Evolutionary conservation across 2,888 invertebrate species (phyloP).

Genomic region (Drosophila pseudotalamancana): DNA sequence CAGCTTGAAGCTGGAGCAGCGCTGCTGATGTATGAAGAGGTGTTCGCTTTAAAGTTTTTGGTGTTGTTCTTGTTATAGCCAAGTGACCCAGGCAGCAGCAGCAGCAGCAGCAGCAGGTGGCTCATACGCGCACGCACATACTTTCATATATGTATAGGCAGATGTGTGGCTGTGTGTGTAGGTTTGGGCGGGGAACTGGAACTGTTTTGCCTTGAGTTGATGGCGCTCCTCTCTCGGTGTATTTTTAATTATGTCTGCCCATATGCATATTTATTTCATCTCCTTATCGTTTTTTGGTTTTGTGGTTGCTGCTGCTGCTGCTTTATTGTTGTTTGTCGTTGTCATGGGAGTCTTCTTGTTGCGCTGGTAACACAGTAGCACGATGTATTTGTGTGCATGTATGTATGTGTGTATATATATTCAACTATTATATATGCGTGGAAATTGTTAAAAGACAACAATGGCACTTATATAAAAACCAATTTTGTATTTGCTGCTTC

Average conservation of each 20-base stretch:
- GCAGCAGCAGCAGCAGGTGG: slow-evolving; percentile 67
- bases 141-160: slow-evolving; percentile 24
- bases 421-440: slow-evolving; percentile 35
- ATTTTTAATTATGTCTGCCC: slow-evolving; percentile 66
- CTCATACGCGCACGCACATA: slow-evolving; percentile 51
- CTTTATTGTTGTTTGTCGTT: slow-evolving; percentile 46
- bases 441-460: slow-evolving; percentile 55
- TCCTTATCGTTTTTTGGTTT: slow-evolving; percentile 31
- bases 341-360: slow-evolving; percentile 63
- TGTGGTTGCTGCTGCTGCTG: slow-evolving; percentile 27
- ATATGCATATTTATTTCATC: slow-evolving; percentile 61
- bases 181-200: slow-evolving; percentile 41
- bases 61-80: slow-evolving; percentile 5
- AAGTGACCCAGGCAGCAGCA: slow-evolving; percentile 24
- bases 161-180: slow-evolving; percentile 18
- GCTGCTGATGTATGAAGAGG: slow-evolving; percentile 17
- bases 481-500: slow-evolving; percentile 45
- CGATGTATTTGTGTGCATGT: slow-evolving; percentile 10
- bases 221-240: slow-evolving; percentile 50
- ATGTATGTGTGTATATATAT: slow-evolving; percentile 8
- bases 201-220: slow-evolving; percentile 40
- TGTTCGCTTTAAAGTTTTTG: slow-evolving; percentile 34
- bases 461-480: slow-evolving; percentile 68
- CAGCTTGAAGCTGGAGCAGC: slow-evolving; percentile 64
- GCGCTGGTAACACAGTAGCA: slow-evolving; percentile 36